Base-by-base conservation (phyloP, 2,797 vertebrate genomes). In the Euphonia xanthogaster region DNA sequence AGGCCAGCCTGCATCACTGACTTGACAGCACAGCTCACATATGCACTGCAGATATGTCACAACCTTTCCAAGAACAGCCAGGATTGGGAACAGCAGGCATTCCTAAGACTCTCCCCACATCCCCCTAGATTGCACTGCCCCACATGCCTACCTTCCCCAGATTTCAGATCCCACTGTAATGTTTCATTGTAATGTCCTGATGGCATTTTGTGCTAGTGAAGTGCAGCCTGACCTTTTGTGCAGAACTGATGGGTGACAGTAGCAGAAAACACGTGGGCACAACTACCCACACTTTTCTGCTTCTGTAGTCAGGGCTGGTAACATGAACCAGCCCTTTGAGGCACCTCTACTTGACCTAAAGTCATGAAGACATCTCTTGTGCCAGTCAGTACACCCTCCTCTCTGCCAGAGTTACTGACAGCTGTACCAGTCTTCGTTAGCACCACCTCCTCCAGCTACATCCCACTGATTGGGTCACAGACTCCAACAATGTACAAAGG, bases 401-500 rank as follows among this genome's bases (percentile, higher is more conserved):
- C 65, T 66, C 88, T 42, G 72, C 66, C 57, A 42, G 80, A 88
- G 84, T 76, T 87, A 88, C 68, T 87, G 88, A 91, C 92, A 78
- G 93, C 92, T 86, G 94, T 91, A 91, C 94, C 94, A 97, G 96
- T 35, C 95, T 94, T 96, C 4, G 4, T 80, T 87, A 87, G 94
- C 96, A 94, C 95, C 88, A 88, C 95, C 94, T 94, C 97, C 96
- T 96, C 89, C 88, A 90, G 86, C 94, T 75, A 91, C 73, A 35
- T 95, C 93, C 90, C 94, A 93, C 96, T 95, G 94, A 93, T 68
- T 96, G 88, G 95, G 92, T 89, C 94, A 93, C 67, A 65, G 70
- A 92, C 51, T 91, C 78, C 80, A 97, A 95, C 95, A 97, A 96
- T 94, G 53, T 96, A 97, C 95, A 97, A 97, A 97, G 89, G 67